Evolutionary conservation across 2,113 vertebrate species (phyloP), one percentile per base, ranked within the genome.

Genomic region (Aphyosemion australe): DNA sequence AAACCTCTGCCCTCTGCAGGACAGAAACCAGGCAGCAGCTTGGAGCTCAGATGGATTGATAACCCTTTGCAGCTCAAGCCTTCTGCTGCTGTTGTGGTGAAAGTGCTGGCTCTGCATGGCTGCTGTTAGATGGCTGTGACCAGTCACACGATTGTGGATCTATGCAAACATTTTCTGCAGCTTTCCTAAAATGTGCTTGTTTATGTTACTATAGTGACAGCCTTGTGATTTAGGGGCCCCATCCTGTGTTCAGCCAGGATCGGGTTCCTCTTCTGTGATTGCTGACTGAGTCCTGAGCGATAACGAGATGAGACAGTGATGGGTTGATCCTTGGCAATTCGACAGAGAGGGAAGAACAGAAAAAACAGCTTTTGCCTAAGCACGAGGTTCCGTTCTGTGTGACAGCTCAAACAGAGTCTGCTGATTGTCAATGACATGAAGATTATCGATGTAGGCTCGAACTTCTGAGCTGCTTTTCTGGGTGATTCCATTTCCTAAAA

Each of bases 361-460:
- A 5, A 45, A 56, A 71, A 69, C 41, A 19, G 8, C 6, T 9
- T 46, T 43, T 47, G 26, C 78, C 92, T 93, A 98, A 20, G 57
- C 83, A 12, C 96, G 94, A 0, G 97, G 97, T 91, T 99, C 97
- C 79, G 99, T 95, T 84, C 95, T 90, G 88, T 98, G 95, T 0
- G 97, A 99, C 73, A 99, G 95, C 72, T 97, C 95, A 48, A 99
- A 99, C 67, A 97, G 93, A 82, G 93, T 95, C 90, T 99, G 95
- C 87, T 99, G 96, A 95, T 94, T 98, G 92, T 98, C 96, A 2
- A 99, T 96, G 87, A 99, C 89, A 0, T 94, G 95, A 82, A 99
- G 92, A 85, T 96, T 92, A 74, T 95, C 93, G 7, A 95, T 66
- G 15, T 95, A 96, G 67, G 94, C 88, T 84, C 92, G 94, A 68